A percentile compares a stretch with the other conserved stretches of the same genome.
Evolutionary conservation across 2,113 vertebrate species (phyloP).

Genomic region (Clarias batrachus): DNA sequence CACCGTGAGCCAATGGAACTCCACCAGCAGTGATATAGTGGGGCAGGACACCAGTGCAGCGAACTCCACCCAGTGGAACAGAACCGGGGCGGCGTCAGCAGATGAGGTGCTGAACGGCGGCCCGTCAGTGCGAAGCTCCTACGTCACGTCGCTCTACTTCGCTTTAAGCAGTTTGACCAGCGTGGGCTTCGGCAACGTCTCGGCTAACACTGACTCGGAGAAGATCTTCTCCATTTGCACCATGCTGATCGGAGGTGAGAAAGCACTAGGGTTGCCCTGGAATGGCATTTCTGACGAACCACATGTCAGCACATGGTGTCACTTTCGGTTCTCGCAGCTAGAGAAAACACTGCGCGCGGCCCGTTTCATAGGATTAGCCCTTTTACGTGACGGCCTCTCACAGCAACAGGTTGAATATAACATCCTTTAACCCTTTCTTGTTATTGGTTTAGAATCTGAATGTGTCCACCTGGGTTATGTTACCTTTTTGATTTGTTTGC

Average conservation of each 20-base stretch:
- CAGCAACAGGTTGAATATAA: background rate
- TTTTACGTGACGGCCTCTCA: background rate
- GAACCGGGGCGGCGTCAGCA: constrained; percentile 50
- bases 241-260: constrained; percentile 80
- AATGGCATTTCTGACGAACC: background rate
- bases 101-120: constrained; percentile 62
- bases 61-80: constrained; percentile 69
- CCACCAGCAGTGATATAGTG: constrained; percentile 55
- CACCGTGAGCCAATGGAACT: constrained; percentile 68
- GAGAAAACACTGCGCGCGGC: background rate
- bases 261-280: background rate
- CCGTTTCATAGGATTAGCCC: background rate
- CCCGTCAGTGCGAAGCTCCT: constrained; percentile 77
- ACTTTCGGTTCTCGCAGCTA: background rate
- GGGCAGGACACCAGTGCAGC: constrained; percentile 53
- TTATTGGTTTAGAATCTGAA: background rate
- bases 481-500: background rate
- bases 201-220: constrained; percentile 81
- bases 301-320: background rate
- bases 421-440: background rate
- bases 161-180: constrained; percentile 81
- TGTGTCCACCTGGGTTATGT: background rate
- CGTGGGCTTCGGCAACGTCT: constrained; percentile 81
- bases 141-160: constrained; percentile 81
- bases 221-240: constrained; percentile 85